Conservation (phyloP, 1,140 invertebrate genomes). For the Glomeris maerens region DNA sequence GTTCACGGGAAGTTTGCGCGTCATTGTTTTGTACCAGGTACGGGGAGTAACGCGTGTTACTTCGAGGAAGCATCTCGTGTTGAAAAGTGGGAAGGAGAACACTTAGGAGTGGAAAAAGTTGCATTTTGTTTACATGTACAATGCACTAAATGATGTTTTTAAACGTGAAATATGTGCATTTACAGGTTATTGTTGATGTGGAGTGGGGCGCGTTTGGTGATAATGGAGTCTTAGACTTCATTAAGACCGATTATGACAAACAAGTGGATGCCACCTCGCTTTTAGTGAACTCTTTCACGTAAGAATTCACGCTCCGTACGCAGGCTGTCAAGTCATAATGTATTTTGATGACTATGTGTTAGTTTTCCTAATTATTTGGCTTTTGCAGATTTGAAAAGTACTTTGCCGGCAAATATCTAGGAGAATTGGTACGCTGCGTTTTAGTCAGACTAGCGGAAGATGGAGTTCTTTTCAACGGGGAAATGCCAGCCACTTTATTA, state of each 20-base stretch:
- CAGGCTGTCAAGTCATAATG: too few relatives aligned
- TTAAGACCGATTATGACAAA: conserved; percentile 55
- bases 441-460: conserved; percentile 38
- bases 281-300: conserved; percentile 40
- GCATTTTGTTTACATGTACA: conserved; percentile 4
- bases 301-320: conserved; percentile 24
- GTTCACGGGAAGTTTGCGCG: background rate
- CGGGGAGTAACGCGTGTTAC: conserved; percentile 66
- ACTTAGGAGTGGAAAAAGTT: conserved; percentile 37
- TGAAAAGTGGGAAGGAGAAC: conserved; percentile 41
- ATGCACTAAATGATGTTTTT: background rate
- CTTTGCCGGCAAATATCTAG: conserved; percentile 87
- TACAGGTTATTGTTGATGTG: conserved; percentile 58
- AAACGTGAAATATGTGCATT: conserved; percentile 6
- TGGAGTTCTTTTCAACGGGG: conserved; percentile 40
- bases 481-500: conserved; percentile 29
- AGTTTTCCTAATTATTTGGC: background rate
- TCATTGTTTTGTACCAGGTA: conserved; percentile 33
- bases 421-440: conserved; percentile 46
- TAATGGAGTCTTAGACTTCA: conserved; percentile 57
- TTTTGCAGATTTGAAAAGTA: conserved; percentile 48
- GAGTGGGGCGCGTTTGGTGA: conserved; percentile 77
- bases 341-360: too few relatives aligned
- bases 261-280: conserved; percentile 42
- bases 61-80: conserved; percentile 52